Conservation (phyloP, 2,113 vertebrate species). For the Pteronura brasiliensis region DNA sequence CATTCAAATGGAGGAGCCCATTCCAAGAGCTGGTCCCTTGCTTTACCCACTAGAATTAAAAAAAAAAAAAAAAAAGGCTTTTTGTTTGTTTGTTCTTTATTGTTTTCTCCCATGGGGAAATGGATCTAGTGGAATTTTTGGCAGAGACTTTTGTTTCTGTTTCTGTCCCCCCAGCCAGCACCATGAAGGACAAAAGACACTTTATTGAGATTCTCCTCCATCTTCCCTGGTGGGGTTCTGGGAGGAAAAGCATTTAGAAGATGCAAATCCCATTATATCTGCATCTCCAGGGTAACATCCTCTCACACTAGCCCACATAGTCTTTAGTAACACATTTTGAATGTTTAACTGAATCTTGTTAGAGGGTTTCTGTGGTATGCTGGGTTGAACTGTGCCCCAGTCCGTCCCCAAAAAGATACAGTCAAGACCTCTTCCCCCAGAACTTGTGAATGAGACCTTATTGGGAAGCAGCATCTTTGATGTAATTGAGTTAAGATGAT, state of each 20-base stretch:
- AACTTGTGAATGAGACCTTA: background rate
- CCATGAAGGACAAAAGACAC: background rate
- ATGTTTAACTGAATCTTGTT: background rate
- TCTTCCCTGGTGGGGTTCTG: background rate
- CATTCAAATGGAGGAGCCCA: background rate
- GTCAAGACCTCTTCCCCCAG: background rate
- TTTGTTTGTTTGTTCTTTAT: background rate
- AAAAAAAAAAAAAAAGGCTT: background rate
- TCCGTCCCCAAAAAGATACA: no score
- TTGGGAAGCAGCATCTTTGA: background rate
- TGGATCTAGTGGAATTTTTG: background rate
- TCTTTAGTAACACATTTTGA: background rate
- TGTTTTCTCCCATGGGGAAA: background rate
- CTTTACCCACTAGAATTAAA: background rate
- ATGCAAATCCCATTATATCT: background rate
- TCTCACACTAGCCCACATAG: no score
- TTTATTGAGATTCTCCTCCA: background rate
- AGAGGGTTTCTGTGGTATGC: background rate
- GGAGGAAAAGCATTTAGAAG: background rate
- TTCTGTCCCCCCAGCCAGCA: background rate
- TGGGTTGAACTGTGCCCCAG: background rate
- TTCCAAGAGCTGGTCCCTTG: background rate
- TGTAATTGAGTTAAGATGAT: background rate
- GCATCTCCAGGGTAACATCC: no score
- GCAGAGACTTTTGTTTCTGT: background rate